These are phyloP conservation scores for Drosophila tani DNA, from an alignment of 1,140 invertebrate genomes.

Conservation along the genomic window DNA sequence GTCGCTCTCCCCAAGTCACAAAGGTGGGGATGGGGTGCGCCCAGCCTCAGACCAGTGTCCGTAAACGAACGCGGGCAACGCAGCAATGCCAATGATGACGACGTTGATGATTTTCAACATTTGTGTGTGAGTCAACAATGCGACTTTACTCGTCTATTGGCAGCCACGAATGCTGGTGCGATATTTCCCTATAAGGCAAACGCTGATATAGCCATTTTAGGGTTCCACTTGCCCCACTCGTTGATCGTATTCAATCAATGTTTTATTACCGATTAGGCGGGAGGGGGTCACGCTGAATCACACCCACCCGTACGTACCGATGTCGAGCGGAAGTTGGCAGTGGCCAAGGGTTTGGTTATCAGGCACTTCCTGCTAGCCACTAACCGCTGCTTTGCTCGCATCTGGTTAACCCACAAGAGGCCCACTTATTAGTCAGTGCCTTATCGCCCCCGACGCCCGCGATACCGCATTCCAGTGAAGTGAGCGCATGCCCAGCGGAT, in stretches of 20 bases:
- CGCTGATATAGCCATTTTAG: slow-evolving; percentile 11
- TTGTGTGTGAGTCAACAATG: slow-evolving; percentile 44
- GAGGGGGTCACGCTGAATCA: slow-evolving; percentile 38
- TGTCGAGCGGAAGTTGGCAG: slow-evolving; percentile 5
- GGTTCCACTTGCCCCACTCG: slow-evolving; percentile 2
- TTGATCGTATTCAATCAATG: slow-evolving; percentile 38
- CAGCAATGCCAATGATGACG: slow-evolving; percentile 46
- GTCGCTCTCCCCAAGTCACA: slow-evolving; percentile 6
- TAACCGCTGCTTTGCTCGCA: background rate
- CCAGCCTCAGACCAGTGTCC: slow-evolving; percentile 1
- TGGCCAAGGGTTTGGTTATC: slow-evolving; percentile 31
- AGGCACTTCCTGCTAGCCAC: slow-evolving; percentile 30
- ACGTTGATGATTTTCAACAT: slow-evolving; percentile 30
- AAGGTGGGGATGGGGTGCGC: slow-evolving; percentile 13
- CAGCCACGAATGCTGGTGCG: slow-evolving; percentile 12
- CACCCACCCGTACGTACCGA: slow-evolving; percentile 36
- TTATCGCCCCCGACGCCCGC: slow-evolving; percentile 40
- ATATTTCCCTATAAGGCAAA: slow-evolving; percentile 47
- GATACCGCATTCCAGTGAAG: slow-evolving; percentile 29
- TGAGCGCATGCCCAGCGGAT: slow-evolving; percentile 25
- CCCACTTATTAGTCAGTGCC: slow-evolving; percentile 29
- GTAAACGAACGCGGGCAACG: slow-evolving; percentile 23
- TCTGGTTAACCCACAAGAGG: slow-evolving; percentile 16
- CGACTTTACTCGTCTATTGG: slow-evolving; percentile 31
- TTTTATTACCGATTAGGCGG: slow-evolving; percentile 25